Percentiles rank a stretch among this genome's conserved stretches.
Conservation (phyloP, 2,797 vertebrate species). For the Premnoplex brunnescens region DNA sequence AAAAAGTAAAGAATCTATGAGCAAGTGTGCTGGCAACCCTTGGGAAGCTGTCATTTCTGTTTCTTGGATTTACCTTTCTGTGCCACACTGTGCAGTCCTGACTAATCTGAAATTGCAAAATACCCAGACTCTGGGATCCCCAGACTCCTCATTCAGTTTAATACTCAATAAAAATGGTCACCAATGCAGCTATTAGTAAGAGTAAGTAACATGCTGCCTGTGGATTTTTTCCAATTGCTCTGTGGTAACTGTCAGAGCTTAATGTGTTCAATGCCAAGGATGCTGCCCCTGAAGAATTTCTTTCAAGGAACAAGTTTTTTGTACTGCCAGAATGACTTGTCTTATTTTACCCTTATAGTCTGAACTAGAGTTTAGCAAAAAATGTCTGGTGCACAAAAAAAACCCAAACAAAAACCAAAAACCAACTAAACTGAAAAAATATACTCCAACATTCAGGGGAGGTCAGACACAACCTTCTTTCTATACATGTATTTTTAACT, state of each 20-base stretch:
- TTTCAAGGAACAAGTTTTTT: background rate
- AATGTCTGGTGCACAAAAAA: background rate
- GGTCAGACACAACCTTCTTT: background rate
- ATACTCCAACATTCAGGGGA: background rate
- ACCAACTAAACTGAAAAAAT: background rate
- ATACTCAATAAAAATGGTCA: slow-evolving; percentile 36
- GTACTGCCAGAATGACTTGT: background rate
- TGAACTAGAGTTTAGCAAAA: background rate
- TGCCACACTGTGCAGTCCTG: background rate
- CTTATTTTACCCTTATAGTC: background rate
- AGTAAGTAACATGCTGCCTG: slow-evolving; percentile 14
- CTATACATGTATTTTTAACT: background rate
- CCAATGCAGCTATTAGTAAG: slow-evolving; percentile 4
- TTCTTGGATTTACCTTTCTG: slow-evolving; percentile 20
- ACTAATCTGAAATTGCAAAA: slow-evolving; percentile 24
- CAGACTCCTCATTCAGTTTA: background rate
- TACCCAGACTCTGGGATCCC: background rate
- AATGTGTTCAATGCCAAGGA: slow-evolving; percentile 3
- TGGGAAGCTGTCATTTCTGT: background rate
- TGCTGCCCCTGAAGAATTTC: slow-evolving; percentile 41
- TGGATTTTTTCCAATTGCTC: slow-evolving; percentile 40
- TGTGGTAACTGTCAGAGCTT: slow-evolving; percentile 38
- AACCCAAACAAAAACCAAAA: background rate
- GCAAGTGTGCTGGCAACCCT: background rate
- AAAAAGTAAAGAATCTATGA: background rate